These are phyloP conservation scores for Pipistrellus kuhlii DNA, from an alignment of 2,797 vertebrate genomes.

Conservation along the genomic window DNA sequence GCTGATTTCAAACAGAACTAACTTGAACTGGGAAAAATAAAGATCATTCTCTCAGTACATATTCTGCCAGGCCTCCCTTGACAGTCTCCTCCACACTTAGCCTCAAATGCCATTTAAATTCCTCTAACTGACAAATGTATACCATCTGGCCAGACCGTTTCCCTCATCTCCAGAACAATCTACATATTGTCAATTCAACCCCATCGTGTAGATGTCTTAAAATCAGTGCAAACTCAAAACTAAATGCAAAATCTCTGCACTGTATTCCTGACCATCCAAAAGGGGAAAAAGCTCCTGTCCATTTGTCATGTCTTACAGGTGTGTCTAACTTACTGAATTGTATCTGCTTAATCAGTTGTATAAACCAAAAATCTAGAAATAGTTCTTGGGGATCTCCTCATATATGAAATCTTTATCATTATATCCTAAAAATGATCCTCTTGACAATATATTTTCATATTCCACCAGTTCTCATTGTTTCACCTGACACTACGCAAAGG, in stretches of 20 bases:
- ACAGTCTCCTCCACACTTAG: not conserved
- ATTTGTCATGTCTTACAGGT: not conserved
- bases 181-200: not conserved
- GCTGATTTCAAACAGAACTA: slow-evolving; percentile 46
- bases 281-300: not conserved
- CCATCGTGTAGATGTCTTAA: not conserved
- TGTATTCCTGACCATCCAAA: not conserved
- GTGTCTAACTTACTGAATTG: not conserved
- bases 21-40: slow-evolving; percentile 28
- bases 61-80: not conserved
- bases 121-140: not conserved
- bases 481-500: not conserved
- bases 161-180: not conserved
- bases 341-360: not conserved
- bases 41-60: not conserved
- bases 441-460: not conserved
- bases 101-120: slow-evolving; percentile 50
- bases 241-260: not conserved
- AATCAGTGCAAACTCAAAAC: not conserved
- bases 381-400: not conserved
- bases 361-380: slow-evolving; percentile 17
- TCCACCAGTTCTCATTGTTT: not conserved
- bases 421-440: not conserved
- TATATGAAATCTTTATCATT: not conserved
- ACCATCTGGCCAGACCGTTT: not conserved